A percentile compares a stretch with the other conserved stretches of the same genome.
These are phyloP conservation scores for Stenodema calcarata DNA, from an alignment of 2,888 invertebrate species.

Conservation along the genomic window DNA sequence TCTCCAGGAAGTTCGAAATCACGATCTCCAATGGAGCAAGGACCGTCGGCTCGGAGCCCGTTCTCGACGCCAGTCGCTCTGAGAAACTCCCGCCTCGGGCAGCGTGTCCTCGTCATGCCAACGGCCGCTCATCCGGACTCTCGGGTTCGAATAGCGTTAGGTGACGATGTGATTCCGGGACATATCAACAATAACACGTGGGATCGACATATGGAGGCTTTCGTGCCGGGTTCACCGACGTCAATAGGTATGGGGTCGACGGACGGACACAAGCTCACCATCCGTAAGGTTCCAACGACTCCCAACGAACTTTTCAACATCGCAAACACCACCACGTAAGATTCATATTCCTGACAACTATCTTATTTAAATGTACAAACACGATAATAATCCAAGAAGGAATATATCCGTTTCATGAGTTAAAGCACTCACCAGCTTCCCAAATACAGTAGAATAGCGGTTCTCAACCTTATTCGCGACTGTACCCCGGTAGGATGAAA, in stretches of 20 bases:
- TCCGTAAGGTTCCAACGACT: conserved; percentile 82
- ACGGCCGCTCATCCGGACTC: conserved; percentile 18
- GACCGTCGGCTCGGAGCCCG: conserved; percentile 40
- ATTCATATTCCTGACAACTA: no score
- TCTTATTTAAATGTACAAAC: no score
- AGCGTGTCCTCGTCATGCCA: conserved; percentile 15
- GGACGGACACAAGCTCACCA: conserved; percentile 84
- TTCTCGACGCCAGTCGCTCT: conserved; percentile 46
- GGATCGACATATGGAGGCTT: conserved; percentile 23
- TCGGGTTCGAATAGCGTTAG: conserved; percentile 19
- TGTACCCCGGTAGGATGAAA: background rate
- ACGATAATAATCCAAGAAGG: no score
- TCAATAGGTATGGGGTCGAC: conserved; percentile 89
- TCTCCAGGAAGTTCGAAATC: background rate
- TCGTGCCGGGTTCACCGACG: conserved; percentile 65
- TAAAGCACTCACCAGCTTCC: no score
- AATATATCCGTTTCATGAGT: no score
- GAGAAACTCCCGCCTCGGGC: conserved; percentile 25
- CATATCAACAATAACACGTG: conserved; percentile 13
- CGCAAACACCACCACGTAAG: conserved; percentile 62
- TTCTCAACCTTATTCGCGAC: background rate
- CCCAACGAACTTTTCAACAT: conserved; percentile 85
- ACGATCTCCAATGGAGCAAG: background rate
- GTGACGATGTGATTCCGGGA: background rate
- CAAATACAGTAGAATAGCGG: no score